Conservation (phyloP, 2,797 vertebrate genomes). For the Gouania willdenowi region DNA sequence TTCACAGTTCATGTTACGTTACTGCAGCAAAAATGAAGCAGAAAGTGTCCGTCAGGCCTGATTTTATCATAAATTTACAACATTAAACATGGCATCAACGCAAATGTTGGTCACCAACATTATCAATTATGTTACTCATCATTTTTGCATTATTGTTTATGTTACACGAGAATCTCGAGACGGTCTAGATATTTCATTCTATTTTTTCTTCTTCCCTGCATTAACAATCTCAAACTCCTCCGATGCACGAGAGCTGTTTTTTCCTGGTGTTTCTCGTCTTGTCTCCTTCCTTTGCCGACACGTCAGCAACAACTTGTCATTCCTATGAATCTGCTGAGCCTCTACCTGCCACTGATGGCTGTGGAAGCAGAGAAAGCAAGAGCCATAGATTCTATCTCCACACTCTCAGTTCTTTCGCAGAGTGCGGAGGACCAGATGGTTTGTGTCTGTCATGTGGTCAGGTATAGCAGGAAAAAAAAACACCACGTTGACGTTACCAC, state of each 20-base stretch:
- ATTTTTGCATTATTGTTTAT: too few relatives aligned
- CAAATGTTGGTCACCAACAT: too few relatives aligned
- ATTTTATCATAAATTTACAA: too few relatives aligned
- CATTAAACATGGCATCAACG: too few relatives aligned
- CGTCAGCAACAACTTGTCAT: constrained; percentile 35
- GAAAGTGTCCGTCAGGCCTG: too few relatives aligned
- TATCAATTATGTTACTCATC: too few relatives aligned
- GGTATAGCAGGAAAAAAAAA: constrained; percentile 46
- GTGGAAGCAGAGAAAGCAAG: constrained; percentile 34
- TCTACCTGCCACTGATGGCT: constrained; percentile 41
- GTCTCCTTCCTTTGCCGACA: constrained; percentile 11
- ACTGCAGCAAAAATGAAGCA: too few relatives aligned
- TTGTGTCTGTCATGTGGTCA: constrained; percentile 58
- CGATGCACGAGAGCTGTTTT: constrained; percentile 1
- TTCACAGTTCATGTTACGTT: too few relatives aligned
- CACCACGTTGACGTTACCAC: constrained; percentile 30
- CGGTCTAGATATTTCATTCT: background rate
- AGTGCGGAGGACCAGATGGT: constrained; percentile 56
- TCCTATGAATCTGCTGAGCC: constrained; percentile 36
- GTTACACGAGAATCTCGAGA: too few relatives aligned
- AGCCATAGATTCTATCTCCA: constrained; percentile 50
- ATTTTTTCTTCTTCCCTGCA: constrained; percentile 3
- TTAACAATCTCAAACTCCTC: too few relatives aligned
- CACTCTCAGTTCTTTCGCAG: constrained; percentile 34
- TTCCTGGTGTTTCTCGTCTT: constrained; percentile 19